Evolutionary conservation across 2,888 invertebrate genomes (phyloP).

Genomic region (Pemphredon lugubris): DNA sequence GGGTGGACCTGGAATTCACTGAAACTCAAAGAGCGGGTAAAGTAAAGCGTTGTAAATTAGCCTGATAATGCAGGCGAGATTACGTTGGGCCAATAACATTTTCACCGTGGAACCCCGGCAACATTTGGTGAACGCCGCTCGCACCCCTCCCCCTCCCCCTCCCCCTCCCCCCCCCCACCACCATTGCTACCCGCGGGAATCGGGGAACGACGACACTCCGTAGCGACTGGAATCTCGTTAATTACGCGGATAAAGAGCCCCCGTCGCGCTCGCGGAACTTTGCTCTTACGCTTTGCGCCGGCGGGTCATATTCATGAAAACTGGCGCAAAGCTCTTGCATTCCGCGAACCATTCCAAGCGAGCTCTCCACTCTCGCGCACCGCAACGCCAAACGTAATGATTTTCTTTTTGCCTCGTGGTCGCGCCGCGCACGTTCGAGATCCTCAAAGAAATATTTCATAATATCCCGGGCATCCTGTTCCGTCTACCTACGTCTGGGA

Average conservation of each 20-base stretch:
- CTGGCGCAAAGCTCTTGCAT: slow-evolving; percentile 44
- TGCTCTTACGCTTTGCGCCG: slow-evolving; percentile 11
- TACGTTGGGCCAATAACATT: slow-evolving; percentile 23
- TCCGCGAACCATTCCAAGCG: slow-evolving; percentile 4
- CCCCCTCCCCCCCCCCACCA: not conserved
- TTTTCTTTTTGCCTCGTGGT: too few species aligned
- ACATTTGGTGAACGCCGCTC: slow-evolving; percentile 14
- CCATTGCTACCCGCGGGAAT: not conserved
- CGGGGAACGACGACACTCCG: not conserved
- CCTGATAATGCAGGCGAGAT: not conserved
- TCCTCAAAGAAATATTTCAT: slow-evolving; percentile 53
- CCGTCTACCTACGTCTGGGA: slow-evolving; percentile 14
- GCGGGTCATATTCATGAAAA: slow-evolving; percentile 46
- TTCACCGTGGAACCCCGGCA: not conserved
- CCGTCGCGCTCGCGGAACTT: slow-evolving; percentile 32
- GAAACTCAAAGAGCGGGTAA: too few species aligned
- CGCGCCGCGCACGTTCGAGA: slow-evolving; percentile 19
- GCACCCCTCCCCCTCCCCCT: too few species aligned
- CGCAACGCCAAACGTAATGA: slow-evolving; percentile 35
- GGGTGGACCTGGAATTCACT: too few species aligned
- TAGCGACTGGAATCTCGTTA: slow-evolving; percentile 48
- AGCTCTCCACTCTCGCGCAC: not conserved
- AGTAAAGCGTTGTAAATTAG: too few species aligned
- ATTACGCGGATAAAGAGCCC: slow-evolving; percentile 48
- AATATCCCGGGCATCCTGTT: slow-evolving; percentile 29